phyloP scores from a whole-genome alignment of 2,888 invertebrate species.

The Griposia aprilina region DNA sequence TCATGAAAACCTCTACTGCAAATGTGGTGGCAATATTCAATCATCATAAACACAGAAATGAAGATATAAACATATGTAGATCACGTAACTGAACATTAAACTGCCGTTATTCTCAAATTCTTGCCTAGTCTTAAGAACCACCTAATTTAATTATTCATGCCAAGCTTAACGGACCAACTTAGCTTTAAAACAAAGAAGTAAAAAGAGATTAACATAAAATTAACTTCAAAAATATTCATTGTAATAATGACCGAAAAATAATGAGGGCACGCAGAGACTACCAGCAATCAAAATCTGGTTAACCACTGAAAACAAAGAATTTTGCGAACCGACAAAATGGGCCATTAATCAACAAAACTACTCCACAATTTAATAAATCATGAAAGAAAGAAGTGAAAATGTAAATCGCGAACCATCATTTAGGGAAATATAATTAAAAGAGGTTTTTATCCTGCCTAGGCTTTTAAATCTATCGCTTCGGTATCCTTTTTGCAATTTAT shows the following conservation, averaged over 20 bases:
- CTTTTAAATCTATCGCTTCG: constrained; percentile 40
- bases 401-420: constrained; percentile 55
- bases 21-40: neutral
- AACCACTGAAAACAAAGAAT: constrained; percentile 46
- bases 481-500: constrained; percentile 32
- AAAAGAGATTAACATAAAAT: constrained; percentile 48
- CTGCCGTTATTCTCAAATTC: constrained; percentile 24
- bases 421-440: constrained; percentile 61
- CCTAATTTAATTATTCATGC: constrained; percentile 36
- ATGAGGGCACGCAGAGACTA: constrained; percentile 22
- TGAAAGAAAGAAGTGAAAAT: constrained; percentile 51
- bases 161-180: constrained; percentile 25
- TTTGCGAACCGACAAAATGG: constrained; percentile 39
- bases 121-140: neutral
- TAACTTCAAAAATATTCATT: constrained; percentile 39
- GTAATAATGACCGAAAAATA: constrained; percentile 37
- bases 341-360: constrained; percentile 66
- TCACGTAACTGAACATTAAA: constrained; percentile 6
- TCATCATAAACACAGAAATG: neutral
- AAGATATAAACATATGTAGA: neutral
- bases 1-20: neutral
- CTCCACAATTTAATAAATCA: constrained; percentile 62
- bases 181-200: constrained; percentile 42
- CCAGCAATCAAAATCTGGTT: constrained; percentile 44
- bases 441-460: constrained; percentile 32